Conservation (phyloP, 2,888 invertebrate species). For the Drosophila diplacantha region DNA sequence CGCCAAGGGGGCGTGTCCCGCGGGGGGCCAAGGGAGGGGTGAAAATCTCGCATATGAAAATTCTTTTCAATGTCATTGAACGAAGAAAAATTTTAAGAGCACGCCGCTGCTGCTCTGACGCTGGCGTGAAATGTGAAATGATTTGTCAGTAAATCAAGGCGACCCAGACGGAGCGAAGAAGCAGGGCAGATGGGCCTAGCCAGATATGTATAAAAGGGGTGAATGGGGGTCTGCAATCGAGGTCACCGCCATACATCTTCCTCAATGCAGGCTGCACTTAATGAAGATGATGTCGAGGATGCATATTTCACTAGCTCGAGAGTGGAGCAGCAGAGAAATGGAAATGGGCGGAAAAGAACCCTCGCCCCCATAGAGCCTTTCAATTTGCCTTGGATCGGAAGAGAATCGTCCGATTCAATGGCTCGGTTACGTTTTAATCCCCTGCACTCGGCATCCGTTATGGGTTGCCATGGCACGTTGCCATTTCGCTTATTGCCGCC, state of each 20-base stretch:
- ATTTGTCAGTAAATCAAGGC: slow-evolving; percentile 66
- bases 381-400: slow-evolving; percentile 42
- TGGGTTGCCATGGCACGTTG: slow-evolving; percentile 52
- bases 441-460: slow-evolving; percentile 32
- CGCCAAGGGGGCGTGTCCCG: slow-evolving; percentile 12
- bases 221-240: slow-evolving; percentile 18
- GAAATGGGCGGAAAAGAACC: not conserved
- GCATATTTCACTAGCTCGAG: slow-evolving; percentile 31
- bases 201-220: slow-evolving; percentile 2
- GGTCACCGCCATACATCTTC: slow-evolving; percentile 44
- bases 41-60: slow-evolving; percentile 42
- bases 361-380: slow-evolving; percentile 36
- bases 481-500: slow-evolving; percentile 57
- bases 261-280: slow-evolving; percentile 50
- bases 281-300: slow-evolving; percentile 56
- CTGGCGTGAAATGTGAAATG: slow-evolving; percentile 56
- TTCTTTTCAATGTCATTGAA: slow-evolving; percentile 70
- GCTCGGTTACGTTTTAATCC: slow-evolving; percentile 49
- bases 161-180: slow-evolving; percentile 21
- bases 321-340: not conserved
- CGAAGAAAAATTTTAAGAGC: slow-evolving; percentile 64
- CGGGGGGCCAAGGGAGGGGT: not conserved
- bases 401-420: slow-evolving; percentile 18
- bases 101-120: slow-evolving; percentile 37
- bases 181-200: slow-evolving; percentile 12